A percentile compares a stretch with the other conserved stretches of the same genome.
phyloP scores from a whole-genome alignment of 1,140 invertebrate genomes.

The Cydia strobilella region DNA sequence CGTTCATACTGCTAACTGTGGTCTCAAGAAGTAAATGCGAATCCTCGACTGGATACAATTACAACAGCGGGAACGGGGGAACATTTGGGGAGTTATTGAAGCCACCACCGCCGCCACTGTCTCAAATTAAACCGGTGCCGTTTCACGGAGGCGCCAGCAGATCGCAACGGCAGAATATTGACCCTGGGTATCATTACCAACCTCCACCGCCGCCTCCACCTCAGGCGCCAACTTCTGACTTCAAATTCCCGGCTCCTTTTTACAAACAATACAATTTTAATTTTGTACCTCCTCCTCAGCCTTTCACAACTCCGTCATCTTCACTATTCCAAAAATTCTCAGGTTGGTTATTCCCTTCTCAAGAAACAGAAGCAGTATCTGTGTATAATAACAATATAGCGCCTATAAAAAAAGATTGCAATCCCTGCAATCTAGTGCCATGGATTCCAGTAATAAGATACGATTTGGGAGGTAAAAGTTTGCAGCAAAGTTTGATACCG shows the following conservation, averaged over 20 bases:
- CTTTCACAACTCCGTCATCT: constrained; percentile 67
- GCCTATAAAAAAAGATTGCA: constrained; percentile 81
- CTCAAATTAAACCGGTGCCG: constrained; percentile 63
- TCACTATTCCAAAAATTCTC: constrained; percentile 77
- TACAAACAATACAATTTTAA: constrained; percentile 76
- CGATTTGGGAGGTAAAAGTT: constrained; percentile 59
- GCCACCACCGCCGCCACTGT: constrained; percentile 61
- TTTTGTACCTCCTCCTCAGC: constrained; percentile 70
- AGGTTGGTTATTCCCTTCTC: constrained; percentile 73
- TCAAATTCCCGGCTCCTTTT: constrained; percentile 72
- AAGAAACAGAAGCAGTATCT: constrained; percentile 52
- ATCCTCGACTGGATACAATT: constrained; percentile 46
- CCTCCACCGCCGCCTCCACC: constrained; percentile 45
- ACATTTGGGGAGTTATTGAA: constrained; percentile 62
- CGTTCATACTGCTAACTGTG: constrained; percentile 52
- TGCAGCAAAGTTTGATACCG: constrained; percentile 51
- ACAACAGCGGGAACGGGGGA: constrained; percentile 47
- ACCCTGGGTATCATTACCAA: constrained; percentile 57
- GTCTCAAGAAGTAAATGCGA: constrained; percentile 56
- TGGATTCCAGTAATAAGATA: constrained; percentile 87
- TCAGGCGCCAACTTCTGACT: constrained; percentile 45
- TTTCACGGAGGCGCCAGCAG: constrained; percentile 59
- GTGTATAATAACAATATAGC: constrained; percentile 53
- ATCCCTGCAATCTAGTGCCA: constrained; percentile 87
- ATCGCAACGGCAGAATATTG: constrained; percentile 53